Evolutionary conservation across 2,113 vertebrate species (phyloP).

Genomic region (Cinclus mexicanus): DNA sequence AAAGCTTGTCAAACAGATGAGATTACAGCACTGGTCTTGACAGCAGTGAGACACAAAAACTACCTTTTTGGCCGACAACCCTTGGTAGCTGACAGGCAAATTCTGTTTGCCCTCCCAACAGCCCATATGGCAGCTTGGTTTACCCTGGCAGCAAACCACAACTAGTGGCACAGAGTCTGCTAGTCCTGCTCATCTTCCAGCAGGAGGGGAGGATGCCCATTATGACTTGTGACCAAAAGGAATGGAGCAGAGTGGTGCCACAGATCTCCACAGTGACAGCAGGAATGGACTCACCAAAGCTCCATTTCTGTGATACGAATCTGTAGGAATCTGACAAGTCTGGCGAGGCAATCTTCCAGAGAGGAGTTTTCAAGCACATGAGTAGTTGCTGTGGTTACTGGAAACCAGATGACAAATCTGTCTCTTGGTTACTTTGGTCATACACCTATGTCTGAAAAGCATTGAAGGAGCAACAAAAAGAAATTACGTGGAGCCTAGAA

Average conservation of each 20-base stretch:
- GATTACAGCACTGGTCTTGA: background rate
- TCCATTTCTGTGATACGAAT: background rate
- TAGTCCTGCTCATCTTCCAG: background rate
- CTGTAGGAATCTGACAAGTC: background rate
- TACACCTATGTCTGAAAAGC: background rate
- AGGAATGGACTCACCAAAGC: background rate
- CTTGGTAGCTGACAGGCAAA: background rate
- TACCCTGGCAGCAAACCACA: background rate
- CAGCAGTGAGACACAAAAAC: background rate
- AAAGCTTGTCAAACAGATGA: background rate
- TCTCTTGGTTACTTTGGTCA: background rate
- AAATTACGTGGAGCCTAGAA: background rate
- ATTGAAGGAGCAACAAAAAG: background rate
- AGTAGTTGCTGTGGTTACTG: background rate
- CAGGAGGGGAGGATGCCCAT: background rate
- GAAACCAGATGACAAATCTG: background rate
- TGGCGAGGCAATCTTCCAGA: background rate
- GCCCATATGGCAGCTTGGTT: background rate
- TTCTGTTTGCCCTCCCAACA: background rate
- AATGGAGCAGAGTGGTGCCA: background rate
- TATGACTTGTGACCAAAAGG: accelerated
- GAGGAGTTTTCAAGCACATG: background rate
- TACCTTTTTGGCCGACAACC: background rate
- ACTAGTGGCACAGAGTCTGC: background rate
- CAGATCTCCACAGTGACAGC: background rate